Evolutionary conservation across 2,888 invertebrate species (phyloP), one percentile per base, ranked within the genome.

Genomic region (Beris morrisii): DNA sequence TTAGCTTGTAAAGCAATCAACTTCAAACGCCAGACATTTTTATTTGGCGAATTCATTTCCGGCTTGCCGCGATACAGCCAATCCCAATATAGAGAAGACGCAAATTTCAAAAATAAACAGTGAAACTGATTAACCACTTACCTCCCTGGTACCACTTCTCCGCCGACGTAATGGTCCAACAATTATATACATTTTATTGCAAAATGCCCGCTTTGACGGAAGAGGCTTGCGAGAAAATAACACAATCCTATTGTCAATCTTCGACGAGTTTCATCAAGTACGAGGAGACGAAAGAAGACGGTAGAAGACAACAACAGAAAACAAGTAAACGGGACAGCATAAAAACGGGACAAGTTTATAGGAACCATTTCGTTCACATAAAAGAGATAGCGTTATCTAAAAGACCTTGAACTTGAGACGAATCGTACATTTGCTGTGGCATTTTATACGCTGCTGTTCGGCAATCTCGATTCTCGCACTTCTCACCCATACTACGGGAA

Each of bases 341-440:
- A 46, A 66, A 67, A 69, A 64, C 69, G 65, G 69, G 65, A 67
- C 65, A 69, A 67, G 63, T 69, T 64, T 63, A 69, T 67, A 66
- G 54, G 64, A 63, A 52, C 43, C 45, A 63, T 61, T 46, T 48
- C 50, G 52, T 63, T 45, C 64, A 64, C 44, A 57, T 53, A 67
- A 65, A 69, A 67, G 69, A 69, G 69, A 64, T 66, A 69, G 67
- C 69, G 76, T 77, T 78, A 78, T 78, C 77, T 78, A 75, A 76
- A 77, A 79, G 80, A 79, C 80, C 80, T 80, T 80, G 80, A 80
- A 80, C 80, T 80, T 80, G 80, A 80, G 79, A 80, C 80, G 78
- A 78, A 77, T 75, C 76, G 70, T 71, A 70, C 65, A 72, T 71
- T 38, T 38, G 38, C 38, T 38, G 9, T 7, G 38, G 38, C 38